A percentile compares a stretch with the other conserved stretches of the same genome.
Conservation (phyloP, 2,113 vertebrate genomes). For the Hystrix brachyura region DNA sequence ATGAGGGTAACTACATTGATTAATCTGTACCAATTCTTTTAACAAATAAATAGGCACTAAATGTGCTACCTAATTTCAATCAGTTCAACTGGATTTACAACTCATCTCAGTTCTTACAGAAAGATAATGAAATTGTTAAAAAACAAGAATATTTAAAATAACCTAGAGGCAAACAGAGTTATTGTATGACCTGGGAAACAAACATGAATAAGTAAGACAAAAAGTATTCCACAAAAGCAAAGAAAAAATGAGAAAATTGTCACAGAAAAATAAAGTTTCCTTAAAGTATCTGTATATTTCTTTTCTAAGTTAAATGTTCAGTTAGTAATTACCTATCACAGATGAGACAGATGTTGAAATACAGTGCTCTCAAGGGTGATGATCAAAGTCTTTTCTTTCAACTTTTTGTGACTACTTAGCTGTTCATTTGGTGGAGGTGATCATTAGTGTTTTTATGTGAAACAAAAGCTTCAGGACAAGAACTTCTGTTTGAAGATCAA, state of each 20-base stretch:
- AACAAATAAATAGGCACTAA: conserved; percentile 53
- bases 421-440: conserved; percentile 86
- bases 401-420: conserved; percentile 86
- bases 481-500: conserved; percentile 89
- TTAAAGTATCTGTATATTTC: conserved; percentile 73
- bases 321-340: conserved; percentile 80
- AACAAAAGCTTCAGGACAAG: conserved; percentile 89
- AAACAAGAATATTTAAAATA: conserved; percentile 73
- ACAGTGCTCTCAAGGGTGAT: conserved; percentile 84
- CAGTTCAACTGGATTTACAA: conserved; percentile 11
- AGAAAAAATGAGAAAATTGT: conserved; percentile 66
- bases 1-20: not conserved
- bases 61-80: conserved; percentile 17
- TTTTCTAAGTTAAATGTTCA: conserved; percentile 60
- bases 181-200: conserved; percentile 63
- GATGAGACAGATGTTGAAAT: conserved; percentile 81
- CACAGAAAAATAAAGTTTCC: conserved; percentile 76
- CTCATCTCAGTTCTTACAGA: conserved; percentile 29
- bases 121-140: not conserved
- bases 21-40: conserved; percentile 54
- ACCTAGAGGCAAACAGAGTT: not conserved
- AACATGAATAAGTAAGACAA: not conserved
- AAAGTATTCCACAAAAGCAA: conserved; percentile 29
- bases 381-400: conserved; percentile 86
- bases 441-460: conserved; percentile 89